Conservation (phyloP, 2,113 vertebrate species). For the Rhinolophus sinicus region DNA sequence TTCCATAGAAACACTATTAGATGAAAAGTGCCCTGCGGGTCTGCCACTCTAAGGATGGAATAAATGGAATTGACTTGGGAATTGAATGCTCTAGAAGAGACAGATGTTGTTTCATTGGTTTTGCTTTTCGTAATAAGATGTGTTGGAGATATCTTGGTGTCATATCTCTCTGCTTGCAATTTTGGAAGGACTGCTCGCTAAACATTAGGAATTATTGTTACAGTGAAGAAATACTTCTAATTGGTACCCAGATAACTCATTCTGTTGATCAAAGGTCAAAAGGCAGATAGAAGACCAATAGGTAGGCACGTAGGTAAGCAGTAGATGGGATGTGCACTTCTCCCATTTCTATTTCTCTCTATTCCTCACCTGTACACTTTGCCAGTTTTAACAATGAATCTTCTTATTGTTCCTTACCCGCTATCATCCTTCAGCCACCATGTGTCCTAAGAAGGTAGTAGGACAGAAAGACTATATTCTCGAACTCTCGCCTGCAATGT, state of each 20-base stretch:
- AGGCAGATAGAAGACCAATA: neutral
- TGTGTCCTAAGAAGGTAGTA: neutral
- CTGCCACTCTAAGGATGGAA: conserved; percentile 50
- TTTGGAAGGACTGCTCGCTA: conserved; percentile 26
- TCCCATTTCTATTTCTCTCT: neutral
- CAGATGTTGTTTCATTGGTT: conserved; percentile 75
- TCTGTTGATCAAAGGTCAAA: conserved; percentile 34
- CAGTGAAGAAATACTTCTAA: conserved; percentile 38
- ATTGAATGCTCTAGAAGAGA: conserved; percentile 77
- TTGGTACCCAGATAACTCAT: neutral
- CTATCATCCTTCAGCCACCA: neutral
- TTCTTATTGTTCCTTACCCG: neutral
- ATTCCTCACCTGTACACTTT: neutral
- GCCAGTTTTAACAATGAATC: neutral
- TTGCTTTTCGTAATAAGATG: conserved; percentile 76
- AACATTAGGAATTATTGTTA: conserved; percentile 29
- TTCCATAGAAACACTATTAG: conserved; percentile 77
- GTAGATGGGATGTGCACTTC: neutral
- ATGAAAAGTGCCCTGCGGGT: conserved; percentile 77
- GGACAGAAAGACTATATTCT: neutral
- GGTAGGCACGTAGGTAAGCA: neutral
- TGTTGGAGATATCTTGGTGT: conserved; percentile 57
- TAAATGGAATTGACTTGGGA: conserved; percentile 74
- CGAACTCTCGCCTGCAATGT: neutral
- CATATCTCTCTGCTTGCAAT: conserved; percentile 61